Percentiles rank a stretch among this genome's conserved stretches.
Conservation (phyloP, 2,888 invertebrate genomes). For the Agelastica alni region DNA sequence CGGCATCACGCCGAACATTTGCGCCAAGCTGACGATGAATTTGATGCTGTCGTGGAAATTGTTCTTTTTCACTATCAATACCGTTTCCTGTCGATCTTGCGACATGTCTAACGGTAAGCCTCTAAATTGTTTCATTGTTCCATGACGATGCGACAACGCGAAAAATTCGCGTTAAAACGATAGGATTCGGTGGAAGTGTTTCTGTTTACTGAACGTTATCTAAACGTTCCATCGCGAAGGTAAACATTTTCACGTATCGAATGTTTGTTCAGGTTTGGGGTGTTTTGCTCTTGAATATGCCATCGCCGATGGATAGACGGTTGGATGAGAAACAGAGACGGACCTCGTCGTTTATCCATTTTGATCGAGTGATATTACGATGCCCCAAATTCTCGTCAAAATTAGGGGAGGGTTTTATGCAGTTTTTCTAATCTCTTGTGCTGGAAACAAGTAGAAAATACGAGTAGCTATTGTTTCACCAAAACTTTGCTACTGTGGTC, state of each 20-base stretch:
- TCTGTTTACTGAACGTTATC: constrained; percentile 2
- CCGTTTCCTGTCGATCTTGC: background rate
- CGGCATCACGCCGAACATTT: constrained; percentile 50
- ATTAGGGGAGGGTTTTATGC: no score
- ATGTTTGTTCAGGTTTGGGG: constrained; percentile 20
- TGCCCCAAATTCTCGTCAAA: no score
- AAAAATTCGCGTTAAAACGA: background rate
- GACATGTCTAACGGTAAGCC: background rate
- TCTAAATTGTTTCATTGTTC: no score
- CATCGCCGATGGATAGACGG: background rate
- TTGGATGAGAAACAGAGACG: no score
- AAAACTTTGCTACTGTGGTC: no score
- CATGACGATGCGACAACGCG: no score
- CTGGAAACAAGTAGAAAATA: no score
- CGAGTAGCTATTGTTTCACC: no score
- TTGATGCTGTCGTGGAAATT: constrained; percentile 43
- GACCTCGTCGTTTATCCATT: no score
- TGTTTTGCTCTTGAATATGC: constrained; percentile 8
- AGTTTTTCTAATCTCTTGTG: no score
- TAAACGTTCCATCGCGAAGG: constrained; percentile 7
- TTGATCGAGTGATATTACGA: no score
- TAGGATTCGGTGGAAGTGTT: background rate
- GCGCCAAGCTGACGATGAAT: constrained; percentile 44
- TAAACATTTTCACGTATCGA: constrained; percentile 29
- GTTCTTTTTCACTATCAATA: constrained; percentile 23